Evolutionary conservation across 2,797 vertebrate genomes (phyloP).

Genomic region (Phoeniculus purpureus): DNA sequence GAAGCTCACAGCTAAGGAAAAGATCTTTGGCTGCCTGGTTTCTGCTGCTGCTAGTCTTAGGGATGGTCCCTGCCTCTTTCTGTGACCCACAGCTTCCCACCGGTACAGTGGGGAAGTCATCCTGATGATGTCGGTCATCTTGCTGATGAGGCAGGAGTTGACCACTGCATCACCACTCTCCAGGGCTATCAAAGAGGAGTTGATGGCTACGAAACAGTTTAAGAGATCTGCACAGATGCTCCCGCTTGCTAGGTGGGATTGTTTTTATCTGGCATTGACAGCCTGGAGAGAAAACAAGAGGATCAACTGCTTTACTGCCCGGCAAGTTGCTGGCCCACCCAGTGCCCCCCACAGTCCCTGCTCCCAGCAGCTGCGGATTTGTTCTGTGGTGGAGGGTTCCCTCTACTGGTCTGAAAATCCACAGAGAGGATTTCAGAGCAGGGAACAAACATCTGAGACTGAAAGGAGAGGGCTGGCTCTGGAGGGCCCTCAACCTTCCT

Average conservation of each 20-base stretch:
- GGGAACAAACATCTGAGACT: not conserved
- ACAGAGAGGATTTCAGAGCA: not conserved
- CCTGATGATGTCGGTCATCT: not conserved
- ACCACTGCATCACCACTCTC: rapidly evolving
- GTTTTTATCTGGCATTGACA: not conserved
- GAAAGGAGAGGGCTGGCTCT: not conserved
- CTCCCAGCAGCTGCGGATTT: not conserved
- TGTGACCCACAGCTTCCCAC: not conserved
- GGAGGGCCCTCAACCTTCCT: rapidly evolving
- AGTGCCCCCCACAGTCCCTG: rapidly evolving
- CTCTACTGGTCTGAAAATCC: constrained; percentile 47
- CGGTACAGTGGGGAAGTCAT: not conserved
- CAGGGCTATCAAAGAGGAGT: rapidly evolving
- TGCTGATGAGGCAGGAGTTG: too few species aligned
- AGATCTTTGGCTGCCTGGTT: not conserved
- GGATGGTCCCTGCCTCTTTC: not conserved
- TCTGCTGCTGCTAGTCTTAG: not conserved
- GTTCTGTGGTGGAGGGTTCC: constrained; percentile 40
- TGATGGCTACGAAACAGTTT: not conserved
- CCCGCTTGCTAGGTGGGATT: rapidly evolving
- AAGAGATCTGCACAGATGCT: not conserved
- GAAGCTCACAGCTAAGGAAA: not conserved
- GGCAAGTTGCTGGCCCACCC: not conserved
- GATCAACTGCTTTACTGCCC: not conserved
- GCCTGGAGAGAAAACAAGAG: not conserved